Percentiles rank a stretch among this genome's conserved stretches.
These are phyloP conservation scores for Rhinichthys klamathensis DNA, from an alignment of 2,113 vertebrate genomes.

Conservation along the genomic window DNA sequence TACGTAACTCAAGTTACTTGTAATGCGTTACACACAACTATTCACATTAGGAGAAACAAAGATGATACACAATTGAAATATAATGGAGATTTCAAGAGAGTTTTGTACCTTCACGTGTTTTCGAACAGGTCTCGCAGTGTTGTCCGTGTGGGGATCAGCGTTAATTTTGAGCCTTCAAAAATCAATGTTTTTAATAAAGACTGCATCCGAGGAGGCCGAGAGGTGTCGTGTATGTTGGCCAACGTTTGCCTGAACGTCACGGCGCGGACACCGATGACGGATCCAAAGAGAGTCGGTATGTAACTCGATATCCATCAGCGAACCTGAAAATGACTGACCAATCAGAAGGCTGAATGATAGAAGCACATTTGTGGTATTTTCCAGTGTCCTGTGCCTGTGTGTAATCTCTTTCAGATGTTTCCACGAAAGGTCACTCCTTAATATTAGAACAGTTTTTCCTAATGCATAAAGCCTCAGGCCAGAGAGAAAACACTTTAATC, in stretches of 20 bases:
- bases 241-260: constrained; percentile 82
- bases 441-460: constrained; percentile 54
- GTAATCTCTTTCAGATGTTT: constrained; percentile 64
- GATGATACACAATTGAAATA: background rate
- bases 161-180: constrained; percentile 88
- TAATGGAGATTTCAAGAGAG: background rate
- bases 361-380: constrained; percentile 28
- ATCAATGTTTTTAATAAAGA: constrained; percentile 94
- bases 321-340: background rate
- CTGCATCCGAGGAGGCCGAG: constrained; percentile 83
- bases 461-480: constrained; percentile 52
- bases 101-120: constrained; percentile 3
- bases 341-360: background rate
- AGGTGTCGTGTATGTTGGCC: constrained; percentile 87
- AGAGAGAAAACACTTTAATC: constrained; percentile 42
- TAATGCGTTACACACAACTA: no score
- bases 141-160: constrained; percentile 80
- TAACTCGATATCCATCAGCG: background rate
- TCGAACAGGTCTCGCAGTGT: constrained; percentile 88
- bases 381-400: constrained; percentile 33
- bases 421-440: constrained; percentile 38
- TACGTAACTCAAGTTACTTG: no score
- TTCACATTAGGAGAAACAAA: background rate
- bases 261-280: constrained; percentile 75
- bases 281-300: constrained; percentile 74